Evolutionary conservation across 2,113 vertebrate genomes (phyloP), one percentile per base, ranked within the genome.

Genomic region (Nesogale talazaci): DNA sequence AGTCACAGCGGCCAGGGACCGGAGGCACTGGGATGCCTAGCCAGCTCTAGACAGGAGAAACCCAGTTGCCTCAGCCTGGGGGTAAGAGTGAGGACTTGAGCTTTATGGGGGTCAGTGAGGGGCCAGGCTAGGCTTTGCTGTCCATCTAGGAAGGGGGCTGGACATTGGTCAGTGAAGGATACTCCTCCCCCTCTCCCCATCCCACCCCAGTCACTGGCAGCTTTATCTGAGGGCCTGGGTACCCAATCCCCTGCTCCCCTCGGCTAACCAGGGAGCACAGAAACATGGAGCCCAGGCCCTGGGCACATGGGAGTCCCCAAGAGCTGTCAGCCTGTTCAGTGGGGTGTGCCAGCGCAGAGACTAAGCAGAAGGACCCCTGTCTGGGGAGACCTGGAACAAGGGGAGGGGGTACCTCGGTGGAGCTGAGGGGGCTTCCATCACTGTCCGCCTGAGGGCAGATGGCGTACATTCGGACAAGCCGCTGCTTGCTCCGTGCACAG

Each of bases 391-490:
- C 29, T 20, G 70, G 22, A 29, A 36, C 27, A 1, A 6, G 0
- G 75, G 8, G 69, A 34, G 19, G n/a, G 65, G 0, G 0, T 34
- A 97, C 97, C 97, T 97, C 95, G 0, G 90, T 56, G 70, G 89
- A 70, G 59, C 94, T 91, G n/a, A 85, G 65, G 23, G 89, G 75
- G 78, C 25, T 25, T 76, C 82, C 0, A 52, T 92, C 80, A 0
- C 94, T 69, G 77, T 94, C 91, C 0, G 87, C 94, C 22, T 27
- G 81, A 0, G 96, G 98, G 63, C 88, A 92, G 29, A 98, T 31
- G 11, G 98, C 98, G 0, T 97, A 92, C 98, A 97, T 98, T 19
- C 98, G 94, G 25, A 97, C 90, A 1, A 98, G 97, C 22, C 82
- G 94, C 69, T 96, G 97, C 78, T 97, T 97, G 27, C 65, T 95